A percentile compares a stretch with the other conserved stretches of the same genome.
Evolutionary conservation across 2,888 invertebrate genomes (phyloP).

Genomic region (Dryocosmus kuriphilus): DNA sequence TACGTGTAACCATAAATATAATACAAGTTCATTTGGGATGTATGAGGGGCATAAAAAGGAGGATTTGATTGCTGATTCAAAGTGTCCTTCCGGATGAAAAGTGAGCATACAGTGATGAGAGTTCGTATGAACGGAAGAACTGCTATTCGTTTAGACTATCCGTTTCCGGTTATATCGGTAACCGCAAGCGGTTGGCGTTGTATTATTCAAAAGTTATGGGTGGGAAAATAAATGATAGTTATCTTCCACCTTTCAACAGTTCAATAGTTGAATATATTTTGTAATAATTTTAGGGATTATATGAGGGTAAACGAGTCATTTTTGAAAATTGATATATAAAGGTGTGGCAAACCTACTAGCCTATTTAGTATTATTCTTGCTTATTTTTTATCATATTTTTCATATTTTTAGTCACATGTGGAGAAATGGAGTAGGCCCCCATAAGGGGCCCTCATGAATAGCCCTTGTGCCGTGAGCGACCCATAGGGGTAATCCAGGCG

Average conservation of each 20-base stretch:
- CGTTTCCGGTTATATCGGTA: constrained; percentile 33
- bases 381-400: no score
- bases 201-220: constrained; percentile 25
- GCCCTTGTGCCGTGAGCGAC: no score
- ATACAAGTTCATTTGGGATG: not conserved
- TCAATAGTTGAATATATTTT: no score
- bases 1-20: not conserved
- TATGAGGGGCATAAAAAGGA: constrained; percentile 6
- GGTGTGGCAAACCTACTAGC: no score
- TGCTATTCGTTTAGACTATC: constrained; percentile 18
- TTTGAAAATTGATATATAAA: no score
- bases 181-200: constrained; percentile 19
- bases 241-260: constrained; percentile 7
- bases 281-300: no score
- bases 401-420: no score
- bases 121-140: constrained; percentile 28
- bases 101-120: constrained; percentile 35
- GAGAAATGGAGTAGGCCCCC: no score
- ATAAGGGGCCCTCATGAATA: no score
- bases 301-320: no score
- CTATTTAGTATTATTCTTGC: no score
- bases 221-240: constrained; percentile 4
- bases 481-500: no score
- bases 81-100: constrained; percentile 37
- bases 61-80: constrained; percentile 19